Base-by-base conservation (phyloP, 2,797 vertebrate species). In the Fratercula arctica region DNA sequence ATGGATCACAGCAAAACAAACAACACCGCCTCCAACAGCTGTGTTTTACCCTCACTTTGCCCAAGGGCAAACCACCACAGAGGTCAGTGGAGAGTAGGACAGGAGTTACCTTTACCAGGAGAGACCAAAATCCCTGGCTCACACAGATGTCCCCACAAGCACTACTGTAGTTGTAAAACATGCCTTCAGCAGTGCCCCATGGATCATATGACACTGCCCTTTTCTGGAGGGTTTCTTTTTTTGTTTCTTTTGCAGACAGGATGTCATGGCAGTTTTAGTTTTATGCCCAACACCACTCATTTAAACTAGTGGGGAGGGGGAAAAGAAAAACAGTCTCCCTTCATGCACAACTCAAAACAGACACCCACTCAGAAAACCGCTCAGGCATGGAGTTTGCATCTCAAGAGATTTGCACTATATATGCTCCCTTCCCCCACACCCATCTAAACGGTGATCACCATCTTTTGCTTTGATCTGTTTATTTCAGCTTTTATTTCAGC, bases 361-460 rank as follows among this genome's bases (percentile, higher is more conserved):
- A 50, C 78, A 89, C 92, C 90, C 41, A 90, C 78, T 93, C 88
- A 48, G 70, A 90, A 76, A 94, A 90, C 69, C 69, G 29, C 82
- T 91, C 59, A 16, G 39, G 66, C 78, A 63, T 11, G 24, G 85
- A 87, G 76, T 13, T 33, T 51, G 20, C 35, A 81, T 84, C 81
- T 94, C 68, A 56, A 78, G 69, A n/a, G 31, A 78, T 56, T 10
- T 70, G 35, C 18, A 20, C 50, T 46, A 33, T 4, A 14, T 26
- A 61, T 1, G 6, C 53, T 69, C 35, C 60, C n/a, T 68, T 64
- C 81, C 10, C 9, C 63, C 72, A 80, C 10, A 50, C 10, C 19
- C 53, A 75, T 68, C 41, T 72, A 41, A 82, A 4, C 1, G 0
- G 45, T 3, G 5, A 93, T 82, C 56, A 46, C 41, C 7, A 1